Conservation (phyloP, 2,113 vertebrate genomes). For the Oryzias melastigma region DNA sequence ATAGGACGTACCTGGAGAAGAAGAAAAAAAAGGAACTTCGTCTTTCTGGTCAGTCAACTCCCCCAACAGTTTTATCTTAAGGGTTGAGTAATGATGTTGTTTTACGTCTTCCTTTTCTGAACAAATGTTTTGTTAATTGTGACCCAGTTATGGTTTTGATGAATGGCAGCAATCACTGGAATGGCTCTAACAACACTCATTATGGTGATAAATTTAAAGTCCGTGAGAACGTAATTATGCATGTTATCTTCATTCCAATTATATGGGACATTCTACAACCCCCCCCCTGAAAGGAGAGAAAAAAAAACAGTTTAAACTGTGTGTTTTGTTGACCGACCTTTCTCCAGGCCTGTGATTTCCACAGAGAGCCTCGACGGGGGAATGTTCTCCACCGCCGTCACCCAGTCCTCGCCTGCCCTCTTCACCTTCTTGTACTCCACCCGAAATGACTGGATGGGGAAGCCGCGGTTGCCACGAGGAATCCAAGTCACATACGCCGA, state of each 20-base stretch:
- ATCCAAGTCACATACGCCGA: constrained; percentile 98
- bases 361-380: constrained; percentile 95
- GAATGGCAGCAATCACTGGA: constrained; percentile 62
- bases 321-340: constrained; percentile 78
- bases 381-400: constrained; percentile 89
- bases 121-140: constrained; percentile 21
- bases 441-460: constrained; percentile 94
- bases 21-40: not conserved
- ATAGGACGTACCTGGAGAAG: constrained; percentile 85
- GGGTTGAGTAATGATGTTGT: constrained; percentile 41
- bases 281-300: constrained; percentile 22
- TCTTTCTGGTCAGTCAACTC: not conserved
- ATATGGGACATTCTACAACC: constrained; percentile 22
- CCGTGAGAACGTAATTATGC: constrained; percentile 56
- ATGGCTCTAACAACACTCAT: constrained; percentile 62
- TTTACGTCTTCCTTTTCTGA: constrained; percentile 45
- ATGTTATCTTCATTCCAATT: constrained; percentile 50
- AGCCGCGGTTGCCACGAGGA: constrained; percentile 92
- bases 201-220: constrained; percentile 58
- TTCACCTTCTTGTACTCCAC: constrained; percentile 94
- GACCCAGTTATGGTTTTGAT: constrained; percentile 38
- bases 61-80: constrained; percentile 1
- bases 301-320: constrained; percentile 13
- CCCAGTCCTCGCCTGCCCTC: constrained; percentile 89
- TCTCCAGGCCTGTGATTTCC: constrained; percentile 91